Evolutionary conservation across 2,888 invertebrate species (phyloP).

Genomic region (Dasypolia templi): DNA sequence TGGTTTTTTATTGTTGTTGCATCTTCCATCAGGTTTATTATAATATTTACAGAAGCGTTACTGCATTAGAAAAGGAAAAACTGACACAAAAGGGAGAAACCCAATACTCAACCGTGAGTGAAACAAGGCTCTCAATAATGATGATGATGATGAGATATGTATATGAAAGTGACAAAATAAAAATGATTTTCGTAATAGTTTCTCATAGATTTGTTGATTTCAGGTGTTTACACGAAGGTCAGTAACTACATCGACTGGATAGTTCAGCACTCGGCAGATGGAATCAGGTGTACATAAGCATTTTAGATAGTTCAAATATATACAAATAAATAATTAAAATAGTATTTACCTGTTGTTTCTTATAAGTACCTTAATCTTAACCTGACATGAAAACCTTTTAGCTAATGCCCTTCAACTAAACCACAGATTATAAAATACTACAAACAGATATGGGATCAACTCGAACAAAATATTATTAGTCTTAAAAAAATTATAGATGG

Average conservation of each 20-base stretch:
- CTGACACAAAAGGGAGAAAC: not conserved
- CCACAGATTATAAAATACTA: no score
- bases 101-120: not conserved
- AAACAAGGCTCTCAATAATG: not conserved
- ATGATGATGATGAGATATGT: not conserved
- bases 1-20: not conserved
- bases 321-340: slow-evolving; percentile 56
- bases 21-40: not conserved
- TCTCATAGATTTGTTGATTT: slow-evolving; percentile 21
- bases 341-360: slow-evolving; percentile 13
- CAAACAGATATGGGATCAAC: no score
- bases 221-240: slow-evolving; percentile 92
- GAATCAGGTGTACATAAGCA: slow-evolving; percentile 76
- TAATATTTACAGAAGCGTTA: not conserved
- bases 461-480: no score
- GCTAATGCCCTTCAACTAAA: not conserved
- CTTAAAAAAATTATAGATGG: no score
- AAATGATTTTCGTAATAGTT: not conserved
- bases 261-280: slow-evolving; percentile 75
- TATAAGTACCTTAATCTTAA: not conserved
- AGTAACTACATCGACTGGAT: slow-evolving; percentile 91
- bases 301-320: slow-evolving; percentile 35
- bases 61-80: not conserved
- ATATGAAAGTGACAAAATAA: not conserved
- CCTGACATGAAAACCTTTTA: not conserved